Conservation (phyloP, 2,888 invertebrate species). For the Sceliomorpha sp. region DNA sequence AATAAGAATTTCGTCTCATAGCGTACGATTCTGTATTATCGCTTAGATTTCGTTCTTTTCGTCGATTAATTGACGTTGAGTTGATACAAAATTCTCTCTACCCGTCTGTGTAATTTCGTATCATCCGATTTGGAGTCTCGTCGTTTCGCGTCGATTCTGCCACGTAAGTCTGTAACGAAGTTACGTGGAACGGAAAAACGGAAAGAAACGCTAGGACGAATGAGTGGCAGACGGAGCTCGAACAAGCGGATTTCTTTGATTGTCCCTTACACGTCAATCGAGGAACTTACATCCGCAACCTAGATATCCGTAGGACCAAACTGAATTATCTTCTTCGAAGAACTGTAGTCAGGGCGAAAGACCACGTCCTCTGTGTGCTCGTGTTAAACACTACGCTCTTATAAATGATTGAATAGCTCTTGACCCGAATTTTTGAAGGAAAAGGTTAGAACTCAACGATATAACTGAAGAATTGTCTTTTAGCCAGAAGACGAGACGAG, state of each 20-base stretch:
- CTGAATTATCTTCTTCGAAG: conserved; percentile 57
- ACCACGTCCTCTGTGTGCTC: conserved; percentile 25
- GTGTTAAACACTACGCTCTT: conserved; percentile 22
- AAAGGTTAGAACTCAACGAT: conserved; percentile 1
- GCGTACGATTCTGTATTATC: no score
- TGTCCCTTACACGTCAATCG: conserved; percentile 60
- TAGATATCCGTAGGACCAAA: conserved; percentile 51
- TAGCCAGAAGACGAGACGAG: no score
- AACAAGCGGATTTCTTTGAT: conserved; percentile 59
- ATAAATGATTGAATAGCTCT: conserved; percentile 26
- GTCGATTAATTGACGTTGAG: conserved; percentile 43
- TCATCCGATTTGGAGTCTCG: conserved; percentile 38
- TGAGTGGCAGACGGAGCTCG: conserved; percentile 55
- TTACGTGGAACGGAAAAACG: conserved; percentile 52
- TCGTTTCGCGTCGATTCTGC: conserved; percentile 36
- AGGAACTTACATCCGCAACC: conserved; percentile 33
- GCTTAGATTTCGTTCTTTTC: neutral
- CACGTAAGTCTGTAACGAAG: conserved; percentile 62
- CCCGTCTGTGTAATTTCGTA: conserved; percentile 27
- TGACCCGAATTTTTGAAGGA: neutral
- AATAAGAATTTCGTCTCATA: no score
- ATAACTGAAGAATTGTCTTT: neutral
- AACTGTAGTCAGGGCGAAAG: conserved; percentile 15
- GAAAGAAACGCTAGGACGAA: conserved; percentile 36
- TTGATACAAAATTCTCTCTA: conserved; percentile 43